These are phyloP conservation scores for Burhinus bistriatus DNA, from an alignment of 2,113 vertebrate genomes.

Conservation along the genomic window DNA sequence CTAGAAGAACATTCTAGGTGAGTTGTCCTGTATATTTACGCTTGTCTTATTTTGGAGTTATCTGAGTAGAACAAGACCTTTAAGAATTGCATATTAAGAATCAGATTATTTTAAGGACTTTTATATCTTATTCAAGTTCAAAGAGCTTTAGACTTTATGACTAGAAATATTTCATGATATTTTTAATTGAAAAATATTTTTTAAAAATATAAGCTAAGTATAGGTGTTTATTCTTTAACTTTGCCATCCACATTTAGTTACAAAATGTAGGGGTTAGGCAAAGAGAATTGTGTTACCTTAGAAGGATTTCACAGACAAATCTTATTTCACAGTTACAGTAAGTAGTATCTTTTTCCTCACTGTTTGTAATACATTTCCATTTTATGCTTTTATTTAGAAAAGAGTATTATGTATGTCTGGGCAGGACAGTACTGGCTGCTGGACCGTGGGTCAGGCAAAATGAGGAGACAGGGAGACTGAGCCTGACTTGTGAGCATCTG, in stretches of 20 bases:
- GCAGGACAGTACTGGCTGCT: background rate
- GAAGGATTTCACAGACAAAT: background rate
- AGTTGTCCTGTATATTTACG: background rate
- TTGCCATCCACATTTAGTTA: background rate
- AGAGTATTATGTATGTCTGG: background rate
- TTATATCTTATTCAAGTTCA: background rate
- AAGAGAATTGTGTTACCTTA: background rate
- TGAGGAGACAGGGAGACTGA: background rate
- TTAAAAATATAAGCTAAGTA: background rate
- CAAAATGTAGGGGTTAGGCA: background rate
- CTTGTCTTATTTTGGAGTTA: background rate
- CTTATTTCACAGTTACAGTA: background rate
- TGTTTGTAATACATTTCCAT: background rate
- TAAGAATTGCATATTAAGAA: background rate
- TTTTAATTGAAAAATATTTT: background rate
- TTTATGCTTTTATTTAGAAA: background rate
- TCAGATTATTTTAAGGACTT: background rate
- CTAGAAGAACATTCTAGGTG: background rate
- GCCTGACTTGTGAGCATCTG: background rate
- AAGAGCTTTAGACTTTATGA: background rate
- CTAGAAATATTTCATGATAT: background rate
- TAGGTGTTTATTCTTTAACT: background rate
- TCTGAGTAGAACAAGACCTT: background rate
- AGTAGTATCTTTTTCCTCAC: background rate
- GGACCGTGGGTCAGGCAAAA: background rate